Percentiles rank a stretch among this genome's conserved stretches.
Evolutionary conservation across 2,797 vertebrate species (phyloP).

Genomic region (Helarctos malayanus): DNA sequence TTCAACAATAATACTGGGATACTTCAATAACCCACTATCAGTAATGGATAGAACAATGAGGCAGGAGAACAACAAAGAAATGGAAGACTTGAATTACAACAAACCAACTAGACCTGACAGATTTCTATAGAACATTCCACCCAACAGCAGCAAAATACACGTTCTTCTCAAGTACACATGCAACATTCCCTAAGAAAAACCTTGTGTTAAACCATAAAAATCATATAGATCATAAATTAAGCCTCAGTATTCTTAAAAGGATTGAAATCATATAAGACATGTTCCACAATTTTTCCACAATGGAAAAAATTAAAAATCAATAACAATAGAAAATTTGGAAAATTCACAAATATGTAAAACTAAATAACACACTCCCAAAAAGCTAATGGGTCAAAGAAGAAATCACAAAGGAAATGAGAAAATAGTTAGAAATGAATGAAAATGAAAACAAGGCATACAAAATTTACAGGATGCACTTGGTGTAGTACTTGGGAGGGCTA

Average conservation of each 20-base stretch:
- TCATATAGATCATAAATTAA: background rate
- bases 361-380: background rate
- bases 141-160: background rate
- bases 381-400: conserved; percentile 1
- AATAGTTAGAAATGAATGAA: conserved; percentile 27
- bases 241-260: background rate
- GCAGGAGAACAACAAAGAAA: background rate
- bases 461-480: background rate
- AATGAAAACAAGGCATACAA: background rate
- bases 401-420: conserved; percentile 6
- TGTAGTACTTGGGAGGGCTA: background rate
- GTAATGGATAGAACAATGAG: background rate
- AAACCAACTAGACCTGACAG: background rate
- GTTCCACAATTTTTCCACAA: background rate
- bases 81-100: background rate
- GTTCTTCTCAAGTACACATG: background rate
- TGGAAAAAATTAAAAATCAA: background rate
- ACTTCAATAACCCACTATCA: background rate
- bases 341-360: background rate
- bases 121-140: background rate
- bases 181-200: background rate
- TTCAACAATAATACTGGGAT: background rate
- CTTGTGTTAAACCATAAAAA: background rate
- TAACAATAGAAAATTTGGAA: background rate
- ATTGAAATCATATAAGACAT: background rate